phyloP scores from a whole-genome alignment of 2,888 invertebrate species.

The Smittia aterrima region DNA sequence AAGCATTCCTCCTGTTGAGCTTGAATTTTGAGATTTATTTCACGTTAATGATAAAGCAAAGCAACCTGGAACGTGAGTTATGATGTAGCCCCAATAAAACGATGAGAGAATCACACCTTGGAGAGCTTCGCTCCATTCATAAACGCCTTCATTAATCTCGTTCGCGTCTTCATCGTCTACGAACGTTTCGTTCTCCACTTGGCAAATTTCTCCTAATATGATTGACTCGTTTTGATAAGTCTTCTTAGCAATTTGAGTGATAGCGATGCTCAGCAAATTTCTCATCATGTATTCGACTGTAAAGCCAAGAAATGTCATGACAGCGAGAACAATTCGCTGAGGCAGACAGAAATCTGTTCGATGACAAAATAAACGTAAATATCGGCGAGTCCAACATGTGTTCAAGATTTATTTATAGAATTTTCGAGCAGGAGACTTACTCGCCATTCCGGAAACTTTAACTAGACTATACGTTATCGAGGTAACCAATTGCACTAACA shows the following conservation, averaged over 20 bases:
- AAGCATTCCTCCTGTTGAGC: slow-evolving; percentile 61
- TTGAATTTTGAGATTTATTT: no score
- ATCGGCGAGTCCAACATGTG: neutral
- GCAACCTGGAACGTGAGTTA: slow-evolving; percentile 64
- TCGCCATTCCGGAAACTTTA: neutral
- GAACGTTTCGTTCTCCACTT: neutral
- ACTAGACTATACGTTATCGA: no score
- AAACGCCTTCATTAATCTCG: slow-evolving; percentile 46
- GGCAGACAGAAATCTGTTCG: slow-evolving; percentile 47
- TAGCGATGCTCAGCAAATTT: slow-evolving; percentile 62
- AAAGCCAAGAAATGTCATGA: slow-evolving; percentile 63
- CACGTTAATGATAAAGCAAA: no score
- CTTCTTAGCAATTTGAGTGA: slow-evolving; percentile 60
- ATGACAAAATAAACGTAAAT: slow-evolving; percentile 2
- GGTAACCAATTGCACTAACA: neutral
- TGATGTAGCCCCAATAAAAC: slow-evolving; percentile 75
- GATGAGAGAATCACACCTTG: slow-evolving; percentile 70
- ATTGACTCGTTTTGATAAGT: neutral
- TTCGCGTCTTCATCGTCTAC: slow-evolving; percentile 52
- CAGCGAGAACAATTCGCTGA: slow-evolving; percentile 62
- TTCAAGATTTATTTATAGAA: neutral
- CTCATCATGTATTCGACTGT: slow-evolving; percentile 67
- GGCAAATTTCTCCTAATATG: slow-evolving; percentile 5
- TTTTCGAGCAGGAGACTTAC: neutral
- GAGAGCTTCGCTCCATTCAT: slow-evolving; percentile 63